A percentile compares a stretch with the other conserved stretches of the same genome.
Evolutionary conservation across 2,888 invertebrate species (phyloP).

Genomic region (Bhutanitis thaidina): DNA sequence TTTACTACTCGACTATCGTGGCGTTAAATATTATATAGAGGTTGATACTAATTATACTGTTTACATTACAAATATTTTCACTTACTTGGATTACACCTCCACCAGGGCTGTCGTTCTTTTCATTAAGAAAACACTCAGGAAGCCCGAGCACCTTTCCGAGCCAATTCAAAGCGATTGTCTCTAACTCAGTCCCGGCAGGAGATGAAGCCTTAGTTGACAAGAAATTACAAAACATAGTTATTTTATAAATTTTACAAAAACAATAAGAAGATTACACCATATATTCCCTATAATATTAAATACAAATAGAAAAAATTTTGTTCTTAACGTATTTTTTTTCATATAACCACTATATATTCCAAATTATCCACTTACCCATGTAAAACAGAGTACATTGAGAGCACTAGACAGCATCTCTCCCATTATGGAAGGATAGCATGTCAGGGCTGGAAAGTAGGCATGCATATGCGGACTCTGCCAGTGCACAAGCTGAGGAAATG

Average conservation of each 20-base stretch:
- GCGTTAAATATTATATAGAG: no score
- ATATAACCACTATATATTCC: no score
- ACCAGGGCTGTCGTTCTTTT: constrained; percentile 86
- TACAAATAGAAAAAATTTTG: no score
- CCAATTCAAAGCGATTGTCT: constrained; percentile 99
- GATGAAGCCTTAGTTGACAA: constrained; percentile 88
- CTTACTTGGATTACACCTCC: constrained; percentile 97
- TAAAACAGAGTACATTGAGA: constrained; percentile 96
- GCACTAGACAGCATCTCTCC: constrained; percentile 98
- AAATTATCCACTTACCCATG: constrained; percentile 87
- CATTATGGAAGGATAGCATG: constrained; percentile 94
- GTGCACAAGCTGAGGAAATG: constrained; percentile 83
- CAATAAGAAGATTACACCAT: no score
- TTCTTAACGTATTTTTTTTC: no score
- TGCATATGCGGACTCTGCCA: constrained; percentile 99
- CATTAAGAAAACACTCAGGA: constrained; percentile 94
- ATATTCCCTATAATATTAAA: no score
- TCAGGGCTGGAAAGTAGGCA: constrained; percentile 97
- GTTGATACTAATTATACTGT: no score
- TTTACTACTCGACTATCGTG: no score
- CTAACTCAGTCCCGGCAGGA: constrained; percentile 98
- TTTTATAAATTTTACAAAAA: background rate
- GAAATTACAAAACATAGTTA: background rate
- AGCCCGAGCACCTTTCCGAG: constrained; percentile 97
- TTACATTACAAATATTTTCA: background rate